These are phyloP conservation scores for Erpetoichthys calabaricus DNA, from an alignment of 2,797 vertebrate genomes.

Conservation along the genomic window DNA sequence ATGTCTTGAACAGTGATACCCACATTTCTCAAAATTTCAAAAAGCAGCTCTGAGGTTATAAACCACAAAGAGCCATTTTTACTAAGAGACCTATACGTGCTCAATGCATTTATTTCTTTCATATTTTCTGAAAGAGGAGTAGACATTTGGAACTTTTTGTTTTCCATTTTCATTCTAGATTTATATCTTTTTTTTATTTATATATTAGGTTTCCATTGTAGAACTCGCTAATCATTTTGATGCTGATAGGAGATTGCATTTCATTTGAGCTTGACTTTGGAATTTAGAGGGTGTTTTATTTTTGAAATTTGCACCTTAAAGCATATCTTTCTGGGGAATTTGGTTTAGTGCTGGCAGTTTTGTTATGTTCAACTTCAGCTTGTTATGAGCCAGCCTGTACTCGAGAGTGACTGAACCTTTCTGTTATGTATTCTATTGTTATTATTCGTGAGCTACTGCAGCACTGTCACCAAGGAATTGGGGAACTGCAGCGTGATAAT, in stretches of 20 bases:
- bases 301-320: slow-evolving; percentile 1
- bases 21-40: no score
- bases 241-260: background rate
- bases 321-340: background rate
- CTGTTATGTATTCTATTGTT: slow-evolving; percentile 3
- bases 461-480: slow-evolving; percentile 1
- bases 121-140: no score
- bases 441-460: background rate
- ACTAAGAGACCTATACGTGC: no score
- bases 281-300: background rate
- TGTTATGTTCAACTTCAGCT: slow-evolving; percentile 2
- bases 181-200: background rate
- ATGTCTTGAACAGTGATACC: no score
- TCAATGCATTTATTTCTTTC: no score
- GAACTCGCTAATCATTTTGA: slow-evolving; percentile 2
- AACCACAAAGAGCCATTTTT: no score
- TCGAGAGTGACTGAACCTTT: background rate
- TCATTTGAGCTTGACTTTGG: slow-evolving; percentile 1
- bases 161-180: no score
- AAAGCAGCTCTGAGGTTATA: no score
- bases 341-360: background rate
- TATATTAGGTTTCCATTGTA: background rate
- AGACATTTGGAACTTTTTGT: no score
- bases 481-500: slow-evolving; percentile 3
- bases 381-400: slow-evolving; percentile 3